A percentile compares a stretch with the other conserved stretches of the same genome.
Evolutionary conservation across 1,140 invertebrate genomes (phyloP).

Genomic region (Calliopsis andreniformis): DNA sequence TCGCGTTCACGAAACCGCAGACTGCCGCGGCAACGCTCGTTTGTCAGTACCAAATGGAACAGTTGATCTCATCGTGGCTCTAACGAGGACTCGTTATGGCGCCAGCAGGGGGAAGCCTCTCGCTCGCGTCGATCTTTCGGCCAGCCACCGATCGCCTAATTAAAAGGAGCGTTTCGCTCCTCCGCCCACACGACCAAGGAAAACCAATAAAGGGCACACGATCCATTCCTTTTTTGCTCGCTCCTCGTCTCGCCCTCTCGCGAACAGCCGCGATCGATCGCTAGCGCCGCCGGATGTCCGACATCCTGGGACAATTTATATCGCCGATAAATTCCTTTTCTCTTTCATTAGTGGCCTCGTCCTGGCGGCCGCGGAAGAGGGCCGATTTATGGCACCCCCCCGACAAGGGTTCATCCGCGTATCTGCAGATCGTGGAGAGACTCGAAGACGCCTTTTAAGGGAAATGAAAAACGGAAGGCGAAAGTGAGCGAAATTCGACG

Average conservation of each 20-base stretch:
- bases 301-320: conserved; percentile 63
- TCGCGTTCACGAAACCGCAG: conserved; percentile 9
- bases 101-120: neutral
- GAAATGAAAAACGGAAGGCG: too few relatives aligned
- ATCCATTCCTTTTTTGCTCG: neutral
- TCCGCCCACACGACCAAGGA: neutral
- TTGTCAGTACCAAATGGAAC: conserved; percentile 10
- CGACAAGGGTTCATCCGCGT: neutral
- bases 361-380: neutral
- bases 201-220: conserved; percentile 9
- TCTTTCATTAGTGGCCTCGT: conserved; percentile 71
- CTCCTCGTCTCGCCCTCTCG: conserved; percentile 38
- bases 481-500: too few relatives aligned
- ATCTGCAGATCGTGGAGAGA: too few relatives aligned
- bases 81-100: conserved; percentile 20
- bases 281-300: conserved; percentile 65
- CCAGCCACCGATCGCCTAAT: conserved; percentile 3
- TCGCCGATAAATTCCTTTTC: conserved; percentile 78
- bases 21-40: neutral
- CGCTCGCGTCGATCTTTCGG: neutral
- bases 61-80: conserved; percentile 13
- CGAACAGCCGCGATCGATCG: conserved; percentile 66
- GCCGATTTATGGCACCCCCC: conserved; percentile 3
- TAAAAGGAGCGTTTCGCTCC: neutral
- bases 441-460: too few relatives aligned